Evolutionary conservation across 2,113 vertebrate species (phyloP).

Genomic region (Eptatretus burgeri): DNA sequence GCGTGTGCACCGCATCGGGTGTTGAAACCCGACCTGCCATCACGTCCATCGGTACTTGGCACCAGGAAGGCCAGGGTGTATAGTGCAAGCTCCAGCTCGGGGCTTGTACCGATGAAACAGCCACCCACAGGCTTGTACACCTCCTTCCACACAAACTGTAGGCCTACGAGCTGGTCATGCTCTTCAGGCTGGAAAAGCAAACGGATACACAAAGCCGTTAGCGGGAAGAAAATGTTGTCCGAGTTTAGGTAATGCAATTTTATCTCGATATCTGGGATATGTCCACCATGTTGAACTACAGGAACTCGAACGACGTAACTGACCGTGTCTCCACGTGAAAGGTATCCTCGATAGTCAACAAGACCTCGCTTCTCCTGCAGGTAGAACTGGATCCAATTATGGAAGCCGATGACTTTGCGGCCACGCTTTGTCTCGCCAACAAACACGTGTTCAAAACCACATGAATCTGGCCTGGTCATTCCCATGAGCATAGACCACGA

Average conservation of each 20-base stretch:
- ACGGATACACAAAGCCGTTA: background rate
- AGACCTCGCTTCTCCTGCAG: conserved; percentile 32
- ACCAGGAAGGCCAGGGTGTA: conserved; percentile 31
- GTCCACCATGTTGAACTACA: background rate
- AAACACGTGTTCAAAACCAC: conserved; percentile 35
- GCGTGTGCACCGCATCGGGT: too few species aligned
- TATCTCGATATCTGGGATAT: background rate
- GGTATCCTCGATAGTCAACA: conserved; percentile 33
- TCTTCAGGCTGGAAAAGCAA: conserved; percentile 20
- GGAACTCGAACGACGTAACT: background rate
- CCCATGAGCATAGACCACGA: too few species aligned
- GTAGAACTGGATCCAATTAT: conserved; percentile 40
- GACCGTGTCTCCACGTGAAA: conserved; percentile 14
- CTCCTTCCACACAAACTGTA: conserved; percentile 36
- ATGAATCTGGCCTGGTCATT: conserved; percentile 24
- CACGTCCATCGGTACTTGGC: background rate
- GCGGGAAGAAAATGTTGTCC: background rate
- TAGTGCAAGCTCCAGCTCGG: conserved; percentile 30
- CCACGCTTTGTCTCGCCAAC: conserved; percentile 29
- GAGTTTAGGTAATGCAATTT: background rate
- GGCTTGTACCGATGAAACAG: conserved; percentile 33
- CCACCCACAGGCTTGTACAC: conserved; percentile 31
- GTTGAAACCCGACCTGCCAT: background rate
- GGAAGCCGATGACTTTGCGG: conserved; percentile 27
- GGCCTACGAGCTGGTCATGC: conserved; percentile 27